Base-by-base conservation (phyloP, 2,888 invertebrate genomes). In the Sinotaia quadrata region DNA sequence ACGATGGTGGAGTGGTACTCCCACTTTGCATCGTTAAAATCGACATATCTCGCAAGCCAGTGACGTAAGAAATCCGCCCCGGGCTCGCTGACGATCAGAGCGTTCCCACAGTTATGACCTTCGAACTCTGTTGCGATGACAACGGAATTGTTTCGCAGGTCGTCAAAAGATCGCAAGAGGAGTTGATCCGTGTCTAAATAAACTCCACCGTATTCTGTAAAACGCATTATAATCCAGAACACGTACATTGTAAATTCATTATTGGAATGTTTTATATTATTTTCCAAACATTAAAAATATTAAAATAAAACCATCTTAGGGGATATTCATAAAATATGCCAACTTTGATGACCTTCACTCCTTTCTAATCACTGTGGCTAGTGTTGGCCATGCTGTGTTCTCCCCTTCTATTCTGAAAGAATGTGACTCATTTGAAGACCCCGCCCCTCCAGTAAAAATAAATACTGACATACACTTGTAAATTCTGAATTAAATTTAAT, bases 181-280 rank as follows among this genome's bases (percentile, higher is more conserved):
- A 85, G 66, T 63, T 84, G 81, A 59, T 86, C 86, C 24, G 80
- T 78, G 67, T 86, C 86, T 5, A 85, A 47, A 59, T 85, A 86
- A 49, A 86, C 82, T 1, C 86, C 86, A 10, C 86, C 86, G 56
- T 83, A 79, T 33, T 76, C 81, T 82, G 78, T 24, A 29, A n/a
- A 2, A 37, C 2, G 74, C 72, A 47, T 7, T 52, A 51, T 49
- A 65, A 27, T 49, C 12, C 7, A n/a, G 51, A 7, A 12, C n/a
- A 41, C 10, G 15, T n/a, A n/a, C n/a, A n/a, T n/a, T n/a, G n/a
- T n/a, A n/a, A n/a, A n/a, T n/a, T n/a, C n/a, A n/a, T n/a, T n/a
- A n/a, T n/a, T n/a, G n/a, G n/a, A n/a, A n/a, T n/a, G n/a, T n/a
- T n/a, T 41, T 41, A 12, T 41, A 12, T 41, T 12, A 41, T n/a